Evolutionary conservation across 1,140 invertebrate species (phyloP).

Genomic region (Bradynema listronoti): DNA sequence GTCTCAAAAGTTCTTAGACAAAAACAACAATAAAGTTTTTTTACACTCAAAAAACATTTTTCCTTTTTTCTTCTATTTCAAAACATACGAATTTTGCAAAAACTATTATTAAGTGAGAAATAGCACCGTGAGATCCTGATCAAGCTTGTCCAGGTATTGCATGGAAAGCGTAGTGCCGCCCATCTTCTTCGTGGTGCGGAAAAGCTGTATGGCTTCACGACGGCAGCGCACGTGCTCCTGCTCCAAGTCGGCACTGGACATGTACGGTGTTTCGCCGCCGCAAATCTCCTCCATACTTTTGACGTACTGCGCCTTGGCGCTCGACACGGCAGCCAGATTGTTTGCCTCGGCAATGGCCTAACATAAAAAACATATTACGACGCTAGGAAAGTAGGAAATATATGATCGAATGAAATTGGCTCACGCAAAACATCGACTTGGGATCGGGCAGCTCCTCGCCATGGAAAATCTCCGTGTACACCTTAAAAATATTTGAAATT

Average conservation of each 20-base stretch:
- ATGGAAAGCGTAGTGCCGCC: constrained; percentile 49
- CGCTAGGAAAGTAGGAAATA: neutral
- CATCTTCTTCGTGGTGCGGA: constrained; percentile 54
- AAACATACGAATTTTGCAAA: constrained; percentile 3
- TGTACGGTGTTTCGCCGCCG: constrained; percentile 54
- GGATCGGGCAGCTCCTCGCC: constrained; percentile 94
- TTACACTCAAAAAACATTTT: too few relatives aligned
- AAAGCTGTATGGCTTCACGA: constrained; percentile 38
- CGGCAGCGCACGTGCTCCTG: constrained; percentile 42
- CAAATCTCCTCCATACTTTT: constrained; percentile 73
- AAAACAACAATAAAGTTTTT: neutral
- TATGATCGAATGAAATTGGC: constrained; percentile 50
- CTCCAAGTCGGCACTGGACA: constrained; percentile 45
- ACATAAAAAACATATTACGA: constrained; percentile 31
- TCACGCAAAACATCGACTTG: constrained; percentile 91
- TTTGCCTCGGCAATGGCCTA: constrained; percentile 96
- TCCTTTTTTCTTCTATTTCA: too few relatives aligned
- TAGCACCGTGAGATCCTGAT: constrained; percentile 49
- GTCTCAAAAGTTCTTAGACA: neutral
- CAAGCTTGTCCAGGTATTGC: constrained; percentile 52
- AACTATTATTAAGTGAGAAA: too few relatives aligned
- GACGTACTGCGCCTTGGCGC: constrained; percentile 83
- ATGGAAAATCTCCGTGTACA: constrained; percentile 87
- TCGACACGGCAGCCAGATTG: constrained; percentile 83
- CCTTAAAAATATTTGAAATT: constrained; percentile 60